Base-by-base conservation (phyloP, 1,140 invertebrate genomes). In the Rhagoletis zephyria region DNA sequence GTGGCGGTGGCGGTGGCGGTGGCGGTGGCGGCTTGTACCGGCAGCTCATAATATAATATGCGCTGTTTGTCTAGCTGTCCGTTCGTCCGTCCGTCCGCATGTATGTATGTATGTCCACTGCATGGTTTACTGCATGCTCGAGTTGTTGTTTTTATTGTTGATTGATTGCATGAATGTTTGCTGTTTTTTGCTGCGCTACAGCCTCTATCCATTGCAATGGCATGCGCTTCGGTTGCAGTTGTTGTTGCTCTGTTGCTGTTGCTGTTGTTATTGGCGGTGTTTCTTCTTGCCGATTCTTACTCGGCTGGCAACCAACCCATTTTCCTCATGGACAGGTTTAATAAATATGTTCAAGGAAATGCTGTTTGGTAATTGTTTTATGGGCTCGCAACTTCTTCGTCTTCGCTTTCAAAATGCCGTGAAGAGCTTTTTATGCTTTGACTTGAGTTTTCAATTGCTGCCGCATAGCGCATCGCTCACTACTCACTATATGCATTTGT, bases 281-380 rank as follows among this genome's bases (percentile, higher is more conserved):
- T 30, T 30, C 30, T 30, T 30, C 30, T 61, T 64, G 42, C 64
- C 10, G 56, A 12, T 87, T 63, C 56, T 87, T 87, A 77, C 65
- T 70, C 30, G 30, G 42, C 60, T 42, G 16, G 56, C 59, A 87
- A 86, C 65, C 85, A 87, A 86, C 65, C 85, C 85, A 87, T 88
- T 88, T 88, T 88, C 85, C 67, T 51, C 77, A 64, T 89, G 89
- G 88, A 89, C 90, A 91, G 91, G 87, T 92, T 92, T 92, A 92
- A 92, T 92, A 92, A 92, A 92, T 92, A 92, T 92, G 91, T 92
- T 92, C 90, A 89, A 92, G 91, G 91, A 92, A 92, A 92, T 92
- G 90, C 89, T 90, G 89, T 91, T 92, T 90, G 91, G 90, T 92
- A 92, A 92, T 92, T 92, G 91, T 92, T 92, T 88, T 88, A 88